These are phyloP conservation scores for Tigriopus japonicus DNA, from an alignment of 1,140 invertebrate species.

Conservation along the genomic window DNA sequence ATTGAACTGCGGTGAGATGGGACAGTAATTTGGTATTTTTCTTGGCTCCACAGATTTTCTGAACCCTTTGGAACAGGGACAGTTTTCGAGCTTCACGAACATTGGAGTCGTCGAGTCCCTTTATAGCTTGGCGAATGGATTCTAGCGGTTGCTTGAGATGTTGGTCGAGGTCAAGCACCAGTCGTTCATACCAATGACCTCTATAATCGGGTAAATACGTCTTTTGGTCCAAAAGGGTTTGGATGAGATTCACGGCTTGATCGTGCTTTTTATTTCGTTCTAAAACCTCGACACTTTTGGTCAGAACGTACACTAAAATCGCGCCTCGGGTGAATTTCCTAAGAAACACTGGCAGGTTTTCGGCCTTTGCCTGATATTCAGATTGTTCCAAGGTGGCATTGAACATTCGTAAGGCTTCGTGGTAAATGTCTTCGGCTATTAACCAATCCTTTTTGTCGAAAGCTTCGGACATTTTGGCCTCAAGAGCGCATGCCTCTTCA, in stretches of 20 bases:
- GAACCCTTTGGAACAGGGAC: constrained; percentile 27
- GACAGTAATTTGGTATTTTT: background rate
- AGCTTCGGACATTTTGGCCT: constrained; percentile 20
- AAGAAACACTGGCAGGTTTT: constrained; percentile 27
- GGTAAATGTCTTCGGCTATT: constrained; percentile 17
- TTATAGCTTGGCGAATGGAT: constrained; percentile 24
- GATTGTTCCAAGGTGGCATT: no score
- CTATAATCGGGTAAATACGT: constrained; percentile 27
- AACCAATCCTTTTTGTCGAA: constrained; percentile 23
- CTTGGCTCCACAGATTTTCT: constrained; percentile 11
- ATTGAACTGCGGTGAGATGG: background rate
- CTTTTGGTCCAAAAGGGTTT: constrained; percentile 27
- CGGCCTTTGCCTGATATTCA: constrained; percentile 18
- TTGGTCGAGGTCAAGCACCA: constrained; percentile 31
- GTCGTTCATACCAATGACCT: constrained; percentile 33
- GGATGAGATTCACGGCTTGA: constrained; percentile 28
- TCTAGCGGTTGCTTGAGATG: constrained; percentile 31
- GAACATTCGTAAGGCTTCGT: background rate
- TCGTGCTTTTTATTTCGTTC: constrained; percentile 29
- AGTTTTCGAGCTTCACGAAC: constrained; percentile 27
- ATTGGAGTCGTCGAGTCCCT: constrained; percentile 25
- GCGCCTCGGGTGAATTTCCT: constrained; percentile 29
- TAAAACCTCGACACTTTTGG: constrained; percentile 28
- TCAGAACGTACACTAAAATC: constrained; percentile 27
- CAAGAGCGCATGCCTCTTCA: constrained; percentile 18